Evolutionary conservation across 2,888 invertebrate genomes (phyloP), one percentile per base, ranked within the genome.

Genomic region (Drosophila bunnanda): DNA sequence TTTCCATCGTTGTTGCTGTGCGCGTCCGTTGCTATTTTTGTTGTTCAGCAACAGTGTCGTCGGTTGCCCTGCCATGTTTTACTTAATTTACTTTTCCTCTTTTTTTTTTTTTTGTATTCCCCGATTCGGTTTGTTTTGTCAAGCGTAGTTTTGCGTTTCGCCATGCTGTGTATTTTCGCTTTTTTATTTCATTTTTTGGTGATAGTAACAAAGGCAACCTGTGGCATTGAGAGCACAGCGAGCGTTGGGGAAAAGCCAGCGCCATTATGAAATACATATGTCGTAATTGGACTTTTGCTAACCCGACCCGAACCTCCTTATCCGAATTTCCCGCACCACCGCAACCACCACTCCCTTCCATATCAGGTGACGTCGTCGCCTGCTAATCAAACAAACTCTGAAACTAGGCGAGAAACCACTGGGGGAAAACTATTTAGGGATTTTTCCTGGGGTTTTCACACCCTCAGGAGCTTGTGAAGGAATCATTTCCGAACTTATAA

Each of bases 251-350:
- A 9, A 66, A 39, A 57, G 28, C 34, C 41, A 41, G 39, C 46
- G 39, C 46, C 39, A 50, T 70, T 50, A 56, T 39, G 71, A 70
- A 66, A 69, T 70, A 34, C 15, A 55, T 71, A 69, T 69, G 55
- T 39, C 70, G 70, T 67, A 67, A 66, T 66, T 66, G 69, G 69
- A 68, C 66, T 66, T 66, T 66, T 68, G 66, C 66, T 44, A 44
- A 66, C 30, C 55, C 54, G 30, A 68, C 38, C 64, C 34, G 50
- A 66, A 64, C 64, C 64, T 66, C 41, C 50, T 66, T 64, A 64
- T 66, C 64, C 67, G 67, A 67, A 28, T 34, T 64, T 67, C n/a
- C 67, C 12, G 32, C 50, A 48, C 30, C 46, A 17, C 25, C 44
- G 15, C 39, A 20, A 44, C 28, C 46, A 28, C 36, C 58, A 25